These are phyloP conservation scores for Meriones unguiculatus DNA, from an alignment of 2,113 vertebrate genomes.

Conservation along the genomic window DNA sequence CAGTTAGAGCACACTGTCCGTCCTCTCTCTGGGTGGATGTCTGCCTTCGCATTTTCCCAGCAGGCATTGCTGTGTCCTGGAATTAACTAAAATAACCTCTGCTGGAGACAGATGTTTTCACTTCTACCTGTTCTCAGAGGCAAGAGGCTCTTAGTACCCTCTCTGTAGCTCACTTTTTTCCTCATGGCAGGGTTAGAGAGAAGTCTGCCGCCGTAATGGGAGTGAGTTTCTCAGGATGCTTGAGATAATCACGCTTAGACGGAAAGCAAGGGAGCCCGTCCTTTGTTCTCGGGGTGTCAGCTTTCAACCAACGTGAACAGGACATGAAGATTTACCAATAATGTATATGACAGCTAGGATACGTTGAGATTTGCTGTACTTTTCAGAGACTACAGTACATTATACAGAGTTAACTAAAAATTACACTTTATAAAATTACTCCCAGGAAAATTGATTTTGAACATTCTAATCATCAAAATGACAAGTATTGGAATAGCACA, in stretches of 20 bases:
- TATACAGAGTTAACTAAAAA: not conserved
- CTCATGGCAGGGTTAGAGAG: not conserved
- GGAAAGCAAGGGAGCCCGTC: not conserved
- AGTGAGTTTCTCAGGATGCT: not conserved
- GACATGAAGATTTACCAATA: not conserved
- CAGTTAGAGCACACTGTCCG: no score
- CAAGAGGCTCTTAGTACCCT: not conserved
- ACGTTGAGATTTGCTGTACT: not conserved
- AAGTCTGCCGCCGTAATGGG: not conserved
- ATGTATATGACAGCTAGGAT: not conserved
- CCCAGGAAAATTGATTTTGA: not conserved
- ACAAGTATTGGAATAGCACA: not conserved
- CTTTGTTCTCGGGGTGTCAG: not conserved
- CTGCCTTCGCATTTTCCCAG: not conserved
- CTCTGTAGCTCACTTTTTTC: not conserved
- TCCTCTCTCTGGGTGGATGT: no score
- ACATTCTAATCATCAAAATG: not conserved
- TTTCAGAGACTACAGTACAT: not conserved
- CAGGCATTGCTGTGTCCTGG: not conserved
- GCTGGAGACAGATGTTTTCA: no score
- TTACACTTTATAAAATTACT: not conserved
- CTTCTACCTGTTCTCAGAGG: not conserved
- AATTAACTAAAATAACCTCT: not conserved
- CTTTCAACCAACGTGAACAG: not conserved
- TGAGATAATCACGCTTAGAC: not conserved